Percentiles rank a stretch among this genome's conserved stretches.
Conservation (phyloP, 2,888 invertebrate species). For the Phyllotreta cruciferae region DNA sequence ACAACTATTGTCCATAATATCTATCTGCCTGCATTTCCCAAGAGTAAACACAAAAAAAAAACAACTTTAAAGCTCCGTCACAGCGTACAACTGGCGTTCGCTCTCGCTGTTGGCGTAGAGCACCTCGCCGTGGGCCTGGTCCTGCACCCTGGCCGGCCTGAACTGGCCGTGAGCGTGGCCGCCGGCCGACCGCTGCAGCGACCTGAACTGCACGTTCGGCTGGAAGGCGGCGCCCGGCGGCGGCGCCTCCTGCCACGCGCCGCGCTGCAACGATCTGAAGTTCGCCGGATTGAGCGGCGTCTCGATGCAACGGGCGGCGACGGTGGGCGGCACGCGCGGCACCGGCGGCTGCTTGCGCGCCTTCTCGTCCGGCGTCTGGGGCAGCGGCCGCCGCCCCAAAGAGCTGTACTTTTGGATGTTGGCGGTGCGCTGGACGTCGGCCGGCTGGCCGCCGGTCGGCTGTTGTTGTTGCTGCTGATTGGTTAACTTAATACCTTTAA, state of each 20-base stretch:
- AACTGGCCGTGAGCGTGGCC: constrained; percentile 55
- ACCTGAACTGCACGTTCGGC: constrained; percentile 56
- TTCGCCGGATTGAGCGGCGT: constrained; percentile 62
- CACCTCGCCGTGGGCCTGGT: constrained; percentile 56
- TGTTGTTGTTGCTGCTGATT: constrained; percentile 63
- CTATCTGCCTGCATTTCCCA: constrained; percentile 60
- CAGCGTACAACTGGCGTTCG: constrained; percentile 70
- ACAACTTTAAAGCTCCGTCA: constrained; percentile 70
- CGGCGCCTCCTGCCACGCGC: constrained; percentile 56
- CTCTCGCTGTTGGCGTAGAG: constrained; percentile 60
- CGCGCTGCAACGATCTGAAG: constrained; percentile 62
- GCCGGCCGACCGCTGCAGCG: constrained; percentile 61
- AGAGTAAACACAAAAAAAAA: constrained; percentile 48
- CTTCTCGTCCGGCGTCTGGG: constrained; percentile 60
- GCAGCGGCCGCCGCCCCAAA: constrained; percentile 58
- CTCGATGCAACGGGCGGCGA: constrained; percentile 52
- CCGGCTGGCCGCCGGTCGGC: constrained; percentile 43
- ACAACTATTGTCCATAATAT: constrained; percentile 43
- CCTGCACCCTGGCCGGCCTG: constrained; percentile 58
- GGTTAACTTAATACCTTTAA: constrained; percentile 62
- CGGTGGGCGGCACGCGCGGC: constrained; percentile 57
- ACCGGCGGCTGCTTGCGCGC: constrained; percentile 54
- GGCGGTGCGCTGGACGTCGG: constrained; percentile 54
- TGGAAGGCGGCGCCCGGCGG: constrained; percentile 43
- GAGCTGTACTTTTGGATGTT: constrained; percentile 60